Percentiles rank a stretch among this genome's conserved stretches.
phyloP scores from a whole-genome alignment of 1,140 invertebrate species.

The Drosophila ironensis region DNA sequence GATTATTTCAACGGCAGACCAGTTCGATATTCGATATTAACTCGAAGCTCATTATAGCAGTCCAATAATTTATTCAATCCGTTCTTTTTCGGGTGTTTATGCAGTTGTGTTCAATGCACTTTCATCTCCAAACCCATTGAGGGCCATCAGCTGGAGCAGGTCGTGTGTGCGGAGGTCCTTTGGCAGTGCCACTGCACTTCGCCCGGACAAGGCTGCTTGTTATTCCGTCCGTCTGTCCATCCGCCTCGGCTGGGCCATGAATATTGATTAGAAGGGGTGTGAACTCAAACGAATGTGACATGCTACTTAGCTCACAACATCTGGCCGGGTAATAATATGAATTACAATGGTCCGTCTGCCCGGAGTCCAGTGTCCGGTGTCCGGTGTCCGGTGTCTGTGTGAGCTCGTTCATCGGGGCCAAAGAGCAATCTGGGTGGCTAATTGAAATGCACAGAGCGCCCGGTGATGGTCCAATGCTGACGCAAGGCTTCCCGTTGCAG shows the following conservation, averaged over 20 bases:
- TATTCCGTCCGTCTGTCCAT: not conserved
- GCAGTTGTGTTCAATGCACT: no score
- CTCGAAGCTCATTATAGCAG: not conserved
- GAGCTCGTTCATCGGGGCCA: no score
- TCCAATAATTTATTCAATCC: not conserved
- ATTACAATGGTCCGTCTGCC: conserved; percentile 13
- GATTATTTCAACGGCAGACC: not conserved
- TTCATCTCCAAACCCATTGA: not conserved
- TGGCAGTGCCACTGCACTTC: no score
- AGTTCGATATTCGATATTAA: not conserved
- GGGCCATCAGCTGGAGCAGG: not conserved
- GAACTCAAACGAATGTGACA: conserved; percentile 20
- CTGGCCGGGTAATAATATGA: conserved; percentile 23
- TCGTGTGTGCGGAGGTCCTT: not conserved
- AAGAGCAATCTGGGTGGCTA: not conserved
- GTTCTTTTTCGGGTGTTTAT: no score
- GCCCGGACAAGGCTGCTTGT: not conserved
- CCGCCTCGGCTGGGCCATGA: not conserved
- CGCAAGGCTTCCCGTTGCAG: conserved; percentile 82
- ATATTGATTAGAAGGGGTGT: not conserved
- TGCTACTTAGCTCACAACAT: not conserved
- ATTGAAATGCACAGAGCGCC: conserved; percentile 38
- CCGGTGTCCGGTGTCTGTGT: not conserved
- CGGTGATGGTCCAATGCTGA: no score
- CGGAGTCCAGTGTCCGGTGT: not conserved